Evolutionary conservation across 2,113 vertebrate species (phyloP).

Genomic region (Rattus rattus): DNA sequence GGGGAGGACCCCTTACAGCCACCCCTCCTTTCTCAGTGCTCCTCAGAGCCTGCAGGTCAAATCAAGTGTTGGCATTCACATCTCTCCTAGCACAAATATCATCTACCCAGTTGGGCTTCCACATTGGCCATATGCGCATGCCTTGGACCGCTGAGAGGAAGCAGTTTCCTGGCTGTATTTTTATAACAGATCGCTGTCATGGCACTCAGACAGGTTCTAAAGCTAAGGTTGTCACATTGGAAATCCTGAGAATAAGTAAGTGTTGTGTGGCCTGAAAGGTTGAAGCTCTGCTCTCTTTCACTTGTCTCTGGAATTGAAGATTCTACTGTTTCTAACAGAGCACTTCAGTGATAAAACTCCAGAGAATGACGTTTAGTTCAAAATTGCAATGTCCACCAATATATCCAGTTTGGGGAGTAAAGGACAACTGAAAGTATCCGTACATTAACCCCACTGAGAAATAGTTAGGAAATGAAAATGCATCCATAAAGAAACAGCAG

Average conservation of each 20-base stretch:
- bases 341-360: neutral
- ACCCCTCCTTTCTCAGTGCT: neutral
- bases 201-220: neutral
- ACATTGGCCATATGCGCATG: neutral
- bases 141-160: neutral
- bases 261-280: neutral
- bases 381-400: neutral
- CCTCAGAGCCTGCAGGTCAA: neutral
- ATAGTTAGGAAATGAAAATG: neutral
- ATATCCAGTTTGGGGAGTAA: neutral
- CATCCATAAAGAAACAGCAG: neutral
- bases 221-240: neutral
- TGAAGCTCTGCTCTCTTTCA: neutral
- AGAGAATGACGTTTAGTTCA: neutral
- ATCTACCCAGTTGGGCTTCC: neutral
- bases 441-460: conserved; percentile 17
- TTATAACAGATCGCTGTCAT: neutral
- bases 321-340: neutral
- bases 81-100: neutral
- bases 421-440: neutral
- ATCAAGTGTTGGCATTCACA: neutral
- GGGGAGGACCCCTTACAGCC: neutral
- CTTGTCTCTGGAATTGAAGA: neutral
- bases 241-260: neutral
- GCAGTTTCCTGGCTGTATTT: neutral